phyloP scores from a whole-genome alignment of 2,797 vertebrate genomes.

The Schizopygopsis pylzovi region DNA sequence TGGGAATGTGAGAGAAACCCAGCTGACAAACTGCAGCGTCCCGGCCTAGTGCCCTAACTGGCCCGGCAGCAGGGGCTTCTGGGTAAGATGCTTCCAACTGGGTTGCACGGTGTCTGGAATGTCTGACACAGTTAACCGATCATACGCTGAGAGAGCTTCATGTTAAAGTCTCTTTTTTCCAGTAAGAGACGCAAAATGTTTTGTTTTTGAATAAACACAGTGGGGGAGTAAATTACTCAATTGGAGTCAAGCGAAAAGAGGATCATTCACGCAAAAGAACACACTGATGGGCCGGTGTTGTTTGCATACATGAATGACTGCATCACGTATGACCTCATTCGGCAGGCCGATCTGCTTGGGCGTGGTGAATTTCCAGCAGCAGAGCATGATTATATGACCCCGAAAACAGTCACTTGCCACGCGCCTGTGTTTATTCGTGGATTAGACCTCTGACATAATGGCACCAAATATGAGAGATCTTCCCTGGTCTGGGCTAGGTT shows the following conservation, averaged over 20 bases:
- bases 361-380: slow-evolving; percentile 36
- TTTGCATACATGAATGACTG: slow-evolving; percentile 25
- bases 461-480: slow-evolving; percentile 14
- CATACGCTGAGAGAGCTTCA: background rate
- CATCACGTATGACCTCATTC: slow-evolving; percentile 45
- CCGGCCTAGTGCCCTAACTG: slow-evolving; percentile 39
- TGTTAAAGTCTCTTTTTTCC: background rate
- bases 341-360: slow-evolving; percentile 19
- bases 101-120: slow-evolving; percentile 27
- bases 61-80: slow-evolving; percentile 29
- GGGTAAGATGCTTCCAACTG: slow-evolving; percentile 45
- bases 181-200: background rate
- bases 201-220: slow-evolving; percentile 9
- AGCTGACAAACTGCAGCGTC: slow-evolving; percentile 21
- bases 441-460: slow-evolving; percentile 22
- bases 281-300: background rate
- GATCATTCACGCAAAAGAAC: background rate
- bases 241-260: background rate
- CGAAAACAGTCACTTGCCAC: slow-evolving; percentile 25
- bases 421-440: slow-evolving; percentile 33
- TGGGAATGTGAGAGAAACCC: slow-evolving; percentile 23
- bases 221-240: background rate
- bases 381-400: slow-evolving; percentile 22
- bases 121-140: slow-evolving; percentile 21
- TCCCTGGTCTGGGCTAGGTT: background rate